Evolutionary conservation across 23 tunicate species (phyloP).

Genomic region (Ascidia mentula): DNA sequence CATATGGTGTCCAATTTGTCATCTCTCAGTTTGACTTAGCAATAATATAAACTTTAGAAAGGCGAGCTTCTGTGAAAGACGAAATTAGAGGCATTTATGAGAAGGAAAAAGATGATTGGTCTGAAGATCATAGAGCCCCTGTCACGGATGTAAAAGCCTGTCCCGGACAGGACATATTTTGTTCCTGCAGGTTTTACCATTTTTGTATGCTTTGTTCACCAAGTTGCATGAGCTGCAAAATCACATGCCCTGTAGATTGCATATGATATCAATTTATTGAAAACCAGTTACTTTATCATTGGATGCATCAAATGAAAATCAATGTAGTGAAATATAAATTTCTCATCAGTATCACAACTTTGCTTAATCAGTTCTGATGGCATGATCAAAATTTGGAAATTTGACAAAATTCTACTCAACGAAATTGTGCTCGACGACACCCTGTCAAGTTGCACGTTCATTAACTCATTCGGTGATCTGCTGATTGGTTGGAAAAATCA

Average conservation of each 20-base stretch:
- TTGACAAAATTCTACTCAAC: conserved; percentile 33
- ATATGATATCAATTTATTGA: no score
- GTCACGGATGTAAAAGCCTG: conserved; percentile 22
- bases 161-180: conserved; percentile 14
- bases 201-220: background rate
- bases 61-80: no score
- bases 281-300: no score
- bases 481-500: conserved; percentile 77
- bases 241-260: no score
- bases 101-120: background rate
- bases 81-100: background rate
- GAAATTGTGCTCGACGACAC: conserved; percentile 53
- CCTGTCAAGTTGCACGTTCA: conserved; percentile 53
- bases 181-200: conserved; percentile 40
- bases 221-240: no score
- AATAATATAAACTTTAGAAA: no score
- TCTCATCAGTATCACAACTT: no score
- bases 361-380: conserved; percentile 51
- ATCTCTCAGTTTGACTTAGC: no score
- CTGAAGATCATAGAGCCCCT: conserved; percentile 21
- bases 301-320: no score
- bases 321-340: no score
- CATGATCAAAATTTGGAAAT: conserved; percentile 60
- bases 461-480: conserved; percentile 46
- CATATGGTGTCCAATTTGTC: no score